phyloP scores from a whole-genome alignment of 2,797 vertebrate species.

The Poecile montanus region DNA sequence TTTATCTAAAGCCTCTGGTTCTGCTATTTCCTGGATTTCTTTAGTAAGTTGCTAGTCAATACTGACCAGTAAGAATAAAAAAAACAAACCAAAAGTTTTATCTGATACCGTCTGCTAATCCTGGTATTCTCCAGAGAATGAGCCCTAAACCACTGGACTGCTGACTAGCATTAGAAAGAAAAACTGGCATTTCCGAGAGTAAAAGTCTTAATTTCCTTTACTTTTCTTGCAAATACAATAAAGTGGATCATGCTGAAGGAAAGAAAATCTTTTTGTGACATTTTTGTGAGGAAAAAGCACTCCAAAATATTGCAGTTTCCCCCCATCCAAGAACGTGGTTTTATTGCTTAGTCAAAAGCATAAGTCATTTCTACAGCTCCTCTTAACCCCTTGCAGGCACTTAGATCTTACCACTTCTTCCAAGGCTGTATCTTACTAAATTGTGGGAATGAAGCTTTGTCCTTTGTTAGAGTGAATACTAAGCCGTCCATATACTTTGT shows the following conservation, averaged over 20 bases:
- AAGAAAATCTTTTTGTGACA: conserved; percentile 38
- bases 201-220: conserved; percentile 56
- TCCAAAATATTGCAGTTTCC: conserved; percentile 11
- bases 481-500: not conserved
- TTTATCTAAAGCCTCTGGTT: not conserved
- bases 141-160: not conserved
- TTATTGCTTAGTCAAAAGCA: conserved; percentile 25
- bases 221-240: not conserved
- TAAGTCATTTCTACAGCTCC: conserved; percentile 42
- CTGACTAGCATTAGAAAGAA: conserved; percentile 3
- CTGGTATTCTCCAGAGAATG: not conserved
- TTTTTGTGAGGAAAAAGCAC: conserved; percentile 46
- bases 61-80: not conserved
- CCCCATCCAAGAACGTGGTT: not conserved
- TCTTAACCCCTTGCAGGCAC: conserved; percentile 10
- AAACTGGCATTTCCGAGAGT: not conserved
- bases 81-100: not conserved
- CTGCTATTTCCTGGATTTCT: not conserved
- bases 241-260: not conserved
- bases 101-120: not conserved
- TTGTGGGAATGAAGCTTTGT: not conserved
- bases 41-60: not conserved
- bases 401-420: not conserved
- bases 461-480: conserved; percentile 13
- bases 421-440: not conserved